phyloP scores from a whole-genome alignment of 2,888 invertebrate genomes.

The Trilocha varians region DNA sequence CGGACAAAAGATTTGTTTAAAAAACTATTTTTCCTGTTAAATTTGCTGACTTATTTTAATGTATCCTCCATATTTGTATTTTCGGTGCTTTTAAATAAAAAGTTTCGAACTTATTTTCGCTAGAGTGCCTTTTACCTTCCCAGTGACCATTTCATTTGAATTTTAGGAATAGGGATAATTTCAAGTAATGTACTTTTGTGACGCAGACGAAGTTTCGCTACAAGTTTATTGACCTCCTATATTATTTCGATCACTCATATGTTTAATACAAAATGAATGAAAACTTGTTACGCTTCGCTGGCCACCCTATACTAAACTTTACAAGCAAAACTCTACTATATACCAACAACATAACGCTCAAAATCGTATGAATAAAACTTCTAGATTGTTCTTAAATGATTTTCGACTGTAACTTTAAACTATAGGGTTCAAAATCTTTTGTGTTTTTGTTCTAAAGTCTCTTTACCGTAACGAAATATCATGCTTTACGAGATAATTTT shows the following conservation, averaged over 20 bases:
- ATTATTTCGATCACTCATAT: constrained; percentile 38
- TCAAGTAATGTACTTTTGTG: too few relatives aligned
- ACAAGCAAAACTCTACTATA: constrained; percentile 9
- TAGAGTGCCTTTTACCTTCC: too few relatives aligned
- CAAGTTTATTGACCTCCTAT: constrained; percentile 30
- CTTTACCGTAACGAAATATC: neutral
- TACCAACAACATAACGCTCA: constrained; percentile 6
- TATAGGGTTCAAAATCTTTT: constrained; percentile 12
- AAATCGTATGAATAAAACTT: neutral
- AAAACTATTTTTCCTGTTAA: too few relatives aligned
- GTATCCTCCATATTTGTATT: too few relatives aligned
- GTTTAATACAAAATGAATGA: constrained; percentile 38
- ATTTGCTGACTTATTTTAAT: too few relatives aligned
- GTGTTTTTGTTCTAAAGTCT: neutral
- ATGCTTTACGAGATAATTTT: neutral
- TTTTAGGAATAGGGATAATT: too few relatives aligned
- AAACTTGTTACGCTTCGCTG: constrained; percentile 40
- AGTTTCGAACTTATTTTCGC: too few relatives aligned
- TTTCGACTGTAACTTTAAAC: neutral
- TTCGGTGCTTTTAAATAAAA: too few relatives aligned
- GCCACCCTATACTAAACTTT: constrained; percentile 38
- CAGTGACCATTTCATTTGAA: too few relatives aligned
- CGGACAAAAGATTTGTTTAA: too few relatives aligned
- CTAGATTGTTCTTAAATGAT: constrained; percentile 1
- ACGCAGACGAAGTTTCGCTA: constrained; percentile 1